Base-by-base conservation (phyloP, 2,113 vertebrate genomes). In the Tychaedon coryphoeus region DNA sequence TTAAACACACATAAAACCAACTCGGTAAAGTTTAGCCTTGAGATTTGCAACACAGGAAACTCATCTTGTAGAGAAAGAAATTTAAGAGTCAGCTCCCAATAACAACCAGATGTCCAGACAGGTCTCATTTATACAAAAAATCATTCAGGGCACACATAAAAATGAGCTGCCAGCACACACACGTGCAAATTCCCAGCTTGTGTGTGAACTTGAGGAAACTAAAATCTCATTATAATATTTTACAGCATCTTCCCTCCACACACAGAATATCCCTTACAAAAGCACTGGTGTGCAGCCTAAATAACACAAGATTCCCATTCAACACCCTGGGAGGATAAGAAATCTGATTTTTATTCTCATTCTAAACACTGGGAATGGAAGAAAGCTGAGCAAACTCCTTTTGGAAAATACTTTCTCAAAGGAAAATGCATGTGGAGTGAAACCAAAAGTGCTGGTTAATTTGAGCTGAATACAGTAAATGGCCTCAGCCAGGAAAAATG, bases 341-440 rank as follows among this genome's bases (percentile, higher is more conserved):
- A 92, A 86, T 80, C 40, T 38, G 58, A 25, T 83, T 90, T 90
- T 80, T 56, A 62, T 79, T 91, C 82, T 82, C 78, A 36, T 93
- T 94, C 86, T 83, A 70, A 88, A 88, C 60, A 62, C 24, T 17
- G 12, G 43, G 72, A 86, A 88, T 62, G 75, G 56, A 90, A 86
- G 60, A 88, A 71, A 94, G 83, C 86, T 83, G 86, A 93, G 87
- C 80, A 87, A 91, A 91, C 47, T 77, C 48, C 83, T 95, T 86
- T 56, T 86, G 82, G 56, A 80, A 96, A 77, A 73, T 5, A 74
- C 38, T 92, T 93, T 43, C 45, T 96, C 80, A 84, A 86, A 89
- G 83, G 75, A 86, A 95, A 95, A 74, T 23, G 67, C 19, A 0
- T 33, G 56, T 60, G 56, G 89, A 95, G 75, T 71, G 76, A 86